Conservation (phyloP, 2,888 invertebrate species). For the Drosophila histrio region DNA sequence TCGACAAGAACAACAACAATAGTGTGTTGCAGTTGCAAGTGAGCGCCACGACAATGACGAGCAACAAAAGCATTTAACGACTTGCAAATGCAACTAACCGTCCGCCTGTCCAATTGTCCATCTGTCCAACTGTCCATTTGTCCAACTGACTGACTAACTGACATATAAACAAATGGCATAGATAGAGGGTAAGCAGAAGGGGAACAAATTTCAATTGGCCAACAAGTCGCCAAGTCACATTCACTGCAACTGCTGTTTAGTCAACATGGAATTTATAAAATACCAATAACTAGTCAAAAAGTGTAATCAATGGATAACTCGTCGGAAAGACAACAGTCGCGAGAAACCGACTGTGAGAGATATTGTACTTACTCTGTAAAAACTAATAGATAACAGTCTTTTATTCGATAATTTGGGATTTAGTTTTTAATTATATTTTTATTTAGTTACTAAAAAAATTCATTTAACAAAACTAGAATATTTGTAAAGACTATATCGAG, state of each 20-base stretch:
- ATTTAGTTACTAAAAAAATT: too few relatives aligned
- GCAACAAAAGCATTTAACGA: conserved; percentile 76
- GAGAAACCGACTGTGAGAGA: too few relatives aligned
- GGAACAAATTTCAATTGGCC: background rate
- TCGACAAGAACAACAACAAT: conserved; percentile 11
- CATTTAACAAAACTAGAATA: too few relatives aligned
- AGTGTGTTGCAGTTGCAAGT: conserved; percentile 45
- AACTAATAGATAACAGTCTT: too few relatives aligned
- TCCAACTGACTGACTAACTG: conserved; percentile 55
- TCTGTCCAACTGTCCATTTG: conserved; percentile 6
- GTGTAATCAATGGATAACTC: too few relatives aligned
- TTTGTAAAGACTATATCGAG: too few relatives aligned
- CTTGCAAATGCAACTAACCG: conserved; percentile 65
- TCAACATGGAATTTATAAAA: too few relatives aligned
- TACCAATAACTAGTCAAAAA: too few relatives aligned
- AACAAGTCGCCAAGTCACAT: conserved; percentile 21
- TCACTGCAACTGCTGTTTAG: conserved; percentile 12
- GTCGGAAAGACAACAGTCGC: too few relatives aligned
- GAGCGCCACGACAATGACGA: conserved; percentile 35
- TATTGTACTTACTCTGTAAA: too few relatives aligned
- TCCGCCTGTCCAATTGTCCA: background rate
- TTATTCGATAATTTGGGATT: too few relatives aligned
- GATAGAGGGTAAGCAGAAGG: conserved; percentile 13
- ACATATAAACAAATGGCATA: conserved; percentile 63
- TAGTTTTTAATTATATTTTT: too few relatives aligned